Base-by-base conservation (phyloP, 1,140 invertebrate genomes). In the Eulimnadia texana region DNA sequence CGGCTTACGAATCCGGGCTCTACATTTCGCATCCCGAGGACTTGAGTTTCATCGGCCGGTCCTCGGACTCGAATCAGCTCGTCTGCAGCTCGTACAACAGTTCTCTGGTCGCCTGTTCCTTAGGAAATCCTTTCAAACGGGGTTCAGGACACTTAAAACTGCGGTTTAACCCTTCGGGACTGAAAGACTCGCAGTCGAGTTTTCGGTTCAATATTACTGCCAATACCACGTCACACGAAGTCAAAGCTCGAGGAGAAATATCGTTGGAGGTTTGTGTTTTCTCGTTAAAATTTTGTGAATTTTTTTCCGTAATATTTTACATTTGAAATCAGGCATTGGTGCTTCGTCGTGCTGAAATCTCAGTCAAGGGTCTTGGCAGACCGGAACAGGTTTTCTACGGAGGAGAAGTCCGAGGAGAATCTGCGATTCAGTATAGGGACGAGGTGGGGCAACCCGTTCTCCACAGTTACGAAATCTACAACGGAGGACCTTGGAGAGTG, bases 1-100 rank as follows among this genome's bases (percentile, higher is more conserved):
- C 92, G 0, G 93, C 93, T 0, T 96, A 97, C 69, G 88, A 95
- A 70, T 82, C 91, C 0, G 83, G 85, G 66, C 70, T 97, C 0
- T 88, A 85, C 69, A 78, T 97, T 1, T 73, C 75, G 23, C 87
- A 93, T 72, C 86, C 90, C 20, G 72, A 80, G 33, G 83, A 79
- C 58, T 75, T 97, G 6, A 84, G 81, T 68, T 94, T 91, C 67
- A 86, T 90, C 67, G 84, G 82, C 22, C 79, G 76, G 50, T 74
- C 74, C 23, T 79, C 79, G 20, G 65, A 68, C 25, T 62, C 51
- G 6, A 66, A 66, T 57, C 50, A 51, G 50, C 54, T 63, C 53
- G 58, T 33, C 28, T 64, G 85, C 69, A 65, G 80, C 64, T 79
- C 82, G 63, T 74, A 81, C 60, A 90, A 90, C 66, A 79, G 79